Conservation (phyloP, 2,113 vertebrate species). For the Prolemur simus region DNA sequence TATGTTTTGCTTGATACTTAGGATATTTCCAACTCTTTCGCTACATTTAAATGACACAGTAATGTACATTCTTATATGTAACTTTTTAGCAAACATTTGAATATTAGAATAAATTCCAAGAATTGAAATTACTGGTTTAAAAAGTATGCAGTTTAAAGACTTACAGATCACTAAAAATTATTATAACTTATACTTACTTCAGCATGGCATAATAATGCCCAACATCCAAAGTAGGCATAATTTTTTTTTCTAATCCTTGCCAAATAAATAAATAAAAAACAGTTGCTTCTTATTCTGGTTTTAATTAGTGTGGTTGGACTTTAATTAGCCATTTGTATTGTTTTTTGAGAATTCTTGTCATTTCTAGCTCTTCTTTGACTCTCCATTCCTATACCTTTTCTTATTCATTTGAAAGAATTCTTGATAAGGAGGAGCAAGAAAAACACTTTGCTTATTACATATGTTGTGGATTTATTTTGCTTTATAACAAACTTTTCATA, state of each 20-base stretch:
- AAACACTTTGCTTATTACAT: not conserved
- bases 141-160: not conserved
- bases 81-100: not conserved
- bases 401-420: conserved; percentile 23
- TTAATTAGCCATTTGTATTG: not conserved
- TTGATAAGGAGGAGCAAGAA: not conserved
- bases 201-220: not conserved
- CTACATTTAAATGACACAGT: not conserved
- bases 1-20: not conserved
- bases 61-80: not conserved
- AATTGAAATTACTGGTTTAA: not conserved
- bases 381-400: not conserved
- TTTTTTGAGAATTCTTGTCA: not conserved
- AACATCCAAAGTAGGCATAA: not conserved
- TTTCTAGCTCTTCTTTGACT: not conserved
- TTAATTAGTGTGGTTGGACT: not conserved
- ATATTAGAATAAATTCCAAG: conserved; percentile 19
- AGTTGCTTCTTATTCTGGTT: not conserved
- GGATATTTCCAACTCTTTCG: not conserved
- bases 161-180: not conserved
- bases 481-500: not conserved
- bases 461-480: not conserved
- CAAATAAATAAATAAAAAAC: conserved; percentile 10
- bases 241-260: conserved; percentile 25
- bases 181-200: not conserved